Percentiles rank a stretch among this genome's conserved stretches.
Conservation (phyloP, 2,888 invertebrate genomes). For the Ochropacha duplaris region DNA sequence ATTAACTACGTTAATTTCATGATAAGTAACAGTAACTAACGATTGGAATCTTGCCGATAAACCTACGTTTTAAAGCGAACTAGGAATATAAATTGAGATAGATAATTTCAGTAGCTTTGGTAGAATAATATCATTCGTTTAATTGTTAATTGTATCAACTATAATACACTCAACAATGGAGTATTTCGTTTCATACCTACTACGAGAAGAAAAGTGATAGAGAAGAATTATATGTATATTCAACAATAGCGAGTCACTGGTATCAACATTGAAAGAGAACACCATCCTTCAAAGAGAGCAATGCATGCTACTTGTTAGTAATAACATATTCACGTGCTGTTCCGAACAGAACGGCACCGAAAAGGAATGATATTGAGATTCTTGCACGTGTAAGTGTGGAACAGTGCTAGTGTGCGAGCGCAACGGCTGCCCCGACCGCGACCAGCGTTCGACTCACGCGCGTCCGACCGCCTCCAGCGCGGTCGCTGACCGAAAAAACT, state of each 20-base stretch:
- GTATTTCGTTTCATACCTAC: constrained; percentile 56
- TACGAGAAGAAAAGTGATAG: constrained; percentile 43
- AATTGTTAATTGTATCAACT: constrained; percentile 45
- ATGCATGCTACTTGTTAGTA: constrained; percentile 50
- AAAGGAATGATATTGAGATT: constrained; percentile 67
- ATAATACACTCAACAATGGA: constrained; percentile 47
- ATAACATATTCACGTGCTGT: constrained; percentile 29
- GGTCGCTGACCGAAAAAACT: constrained; percentile 83
- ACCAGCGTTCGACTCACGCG: constrained; percentile 75
- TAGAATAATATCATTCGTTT: constrained; percentile 72
- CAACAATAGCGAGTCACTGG: constrained; percentile 35
- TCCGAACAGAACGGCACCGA: constrained; percentile 41
- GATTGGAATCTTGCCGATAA: constrained; percentile 80
- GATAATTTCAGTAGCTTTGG: constrained; percentile 81
- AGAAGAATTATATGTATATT: constrained; percentile 30
- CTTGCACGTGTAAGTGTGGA: constrained; percentile 71
- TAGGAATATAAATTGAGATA: constrained; percentile 82
- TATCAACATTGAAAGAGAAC: constrained; percentile 39
- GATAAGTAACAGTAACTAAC: constrained; percentile 68
- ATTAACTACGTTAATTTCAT: constrained; percentile 68
- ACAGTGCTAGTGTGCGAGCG: constrained; percentile 78
- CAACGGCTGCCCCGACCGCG: constrained; percentile 78
- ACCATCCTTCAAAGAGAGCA: constrained; percentile 56
- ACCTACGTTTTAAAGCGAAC: constrained; percentile 80
- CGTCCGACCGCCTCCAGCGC: constrained; percentile 81